Evolutionary conservation across 2,888 invertebrate species (phyloP).

Genomic region (Stenolophus ochropezus): DNA sequence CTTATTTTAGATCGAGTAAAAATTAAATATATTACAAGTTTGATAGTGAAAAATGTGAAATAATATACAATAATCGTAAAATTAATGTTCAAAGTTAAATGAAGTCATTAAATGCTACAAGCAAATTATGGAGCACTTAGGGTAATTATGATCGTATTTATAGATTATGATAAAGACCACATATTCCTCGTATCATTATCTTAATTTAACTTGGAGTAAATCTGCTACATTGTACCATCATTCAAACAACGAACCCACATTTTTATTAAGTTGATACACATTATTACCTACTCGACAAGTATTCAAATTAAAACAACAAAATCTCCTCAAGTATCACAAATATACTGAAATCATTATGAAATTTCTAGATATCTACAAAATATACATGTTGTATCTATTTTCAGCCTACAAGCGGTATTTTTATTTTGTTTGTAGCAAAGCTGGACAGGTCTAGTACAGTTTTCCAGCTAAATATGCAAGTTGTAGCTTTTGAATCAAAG

Average conservation of each 20-base stretch:
- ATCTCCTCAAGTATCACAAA: too few relatives aligned
- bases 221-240: constrained; percentile 30
- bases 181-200: constrained; percentile 8
- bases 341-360: too few relatives aligned
- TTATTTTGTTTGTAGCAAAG: too few relatives aligned
- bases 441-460: too few relatives aligned
- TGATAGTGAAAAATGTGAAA: constrained; percentile 3
- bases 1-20: neutral
- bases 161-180: constrained; percentile 26
- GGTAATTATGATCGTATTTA: constrained; percentile 36
- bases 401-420: too few relatives aligned
- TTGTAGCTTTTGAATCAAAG: too few relatives aligned
- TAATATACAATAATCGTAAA: constrained; percentile 24
- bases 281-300: neutral
- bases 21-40: neutral
- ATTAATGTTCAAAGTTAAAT: constrained; percentile 18
- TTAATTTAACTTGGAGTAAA: constrained; percentile 25
- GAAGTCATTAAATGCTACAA: constrained; percentile 17
- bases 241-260: neutral
- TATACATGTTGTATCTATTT: too few relatives aligned
- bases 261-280: neutral
- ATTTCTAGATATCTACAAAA: too few relatives aligned
- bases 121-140: constrained; percentile 17
- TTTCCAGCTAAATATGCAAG: too few relatives aligned
- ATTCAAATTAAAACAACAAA: too few relatives aligned